These are phyloP conservation scores for Leptogaster cylindrica DNA, from an alignment of 2,888 invertebrate genomes.

Conservation along the genomic window DNA sequence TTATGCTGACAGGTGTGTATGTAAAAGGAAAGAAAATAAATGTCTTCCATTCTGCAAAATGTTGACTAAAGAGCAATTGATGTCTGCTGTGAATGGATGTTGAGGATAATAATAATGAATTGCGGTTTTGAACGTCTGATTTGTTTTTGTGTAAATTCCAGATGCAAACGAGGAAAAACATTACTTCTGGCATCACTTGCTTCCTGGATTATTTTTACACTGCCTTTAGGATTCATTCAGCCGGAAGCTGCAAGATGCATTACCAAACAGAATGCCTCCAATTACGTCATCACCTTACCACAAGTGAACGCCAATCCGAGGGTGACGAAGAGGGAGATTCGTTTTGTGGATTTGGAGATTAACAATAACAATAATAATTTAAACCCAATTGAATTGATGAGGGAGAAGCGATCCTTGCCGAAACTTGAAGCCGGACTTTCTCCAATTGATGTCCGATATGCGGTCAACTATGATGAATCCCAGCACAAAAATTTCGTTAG, in stretches of 20 bases:
- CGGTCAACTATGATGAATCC: conserved; percentile 75
- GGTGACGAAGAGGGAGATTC: conserved; percentile 11
- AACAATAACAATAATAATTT: background rate
- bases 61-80: background rate
- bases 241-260: conserved; percentile 93
- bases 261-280: conserved; percentile 68
- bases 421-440: conserved; percentile 66
- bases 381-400: background rate
- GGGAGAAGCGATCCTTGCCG: conserved; percentile 54
- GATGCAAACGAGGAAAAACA: conserved; percentile 85
- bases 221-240: conserved; percentile 93
- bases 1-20: conserved; percentile 78
- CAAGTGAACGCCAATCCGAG: background rate
- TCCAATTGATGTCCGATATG: conserved; percentile 78
- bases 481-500: conserved; percentile 80
- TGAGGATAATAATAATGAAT: too few relatives aligned
- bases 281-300: conserved; percentile 70
- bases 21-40: background rate
- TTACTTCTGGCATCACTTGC: conserved; percentile 88
- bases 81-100: background rate
- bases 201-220: conserved; percentile 96
- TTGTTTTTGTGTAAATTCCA: conserved; percentile 51
- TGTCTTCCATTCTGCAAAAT: conserved; percentile 2
- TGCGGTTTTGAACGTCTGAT: background rate
- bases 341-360: background rate